Conservation (phyloP, 2,888 invertebrate species). For the Eristalis arbustorum region DNA sequence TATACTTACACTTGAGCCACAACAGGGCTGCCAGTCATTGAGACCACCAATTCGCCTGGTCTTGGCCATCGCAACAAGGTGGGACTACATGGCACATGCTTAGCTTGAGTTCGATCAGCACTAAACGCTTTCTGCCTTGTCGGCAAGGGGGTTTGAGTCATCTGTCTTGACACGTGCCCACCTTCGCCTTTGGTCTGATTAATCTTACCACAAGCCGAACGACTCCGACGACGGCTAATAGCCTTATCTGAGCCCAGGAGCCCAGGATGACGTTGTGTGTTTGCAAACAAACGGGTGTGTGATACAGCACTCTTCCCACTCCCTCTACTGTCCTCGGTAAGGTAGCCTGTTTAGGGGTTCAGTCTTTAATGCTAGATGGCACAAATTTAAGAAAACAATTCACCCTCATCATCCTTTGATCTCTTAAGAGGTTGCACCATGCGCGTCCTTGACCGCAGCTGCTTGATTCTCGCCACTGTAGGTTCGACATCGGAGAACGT, state of each 20-base stretch:
- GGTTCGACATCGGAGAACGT: neutral
- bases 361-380: neutral
- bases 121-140: constrained; percentile 76
- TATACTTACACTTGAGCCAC: constrained; percentile 77
- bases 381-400: too few relatives aligned
- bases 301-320: constrained; percentile 16
- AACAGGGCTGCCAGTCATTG: constrained; percentile 78
- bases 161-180: constrained; percentile 74
- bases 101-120: constrained; percentile 75
- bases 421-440: neutral
- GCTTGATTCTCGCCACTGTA: neutral
- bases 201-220: constrained; percentile 74
- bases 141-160: constrained; percentile 76
- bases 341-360: constrained; percentile 75
- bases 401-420: constrained; percentile 19
- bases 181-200: constrained; percentile 37
- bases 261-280: constrained; percentile 75
- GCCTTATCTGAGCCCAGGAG: constrained; percentile 78
- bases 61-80: constrained; percentile 78
- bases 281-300: constrained; percentile 6
- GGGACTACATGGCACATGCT: neutral
- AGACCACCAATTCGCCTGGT: constrained; percentile 78
- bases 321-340: constrained; percentile 78
- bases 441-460: neutral
- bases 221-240: constrained; percentile 76